A percentile compares a stretch with the other conserved stretches of the same genome.
Conservation (phyloP, 2,113 vertebrate genomes). For the Empidonax alnorum region DNA sequence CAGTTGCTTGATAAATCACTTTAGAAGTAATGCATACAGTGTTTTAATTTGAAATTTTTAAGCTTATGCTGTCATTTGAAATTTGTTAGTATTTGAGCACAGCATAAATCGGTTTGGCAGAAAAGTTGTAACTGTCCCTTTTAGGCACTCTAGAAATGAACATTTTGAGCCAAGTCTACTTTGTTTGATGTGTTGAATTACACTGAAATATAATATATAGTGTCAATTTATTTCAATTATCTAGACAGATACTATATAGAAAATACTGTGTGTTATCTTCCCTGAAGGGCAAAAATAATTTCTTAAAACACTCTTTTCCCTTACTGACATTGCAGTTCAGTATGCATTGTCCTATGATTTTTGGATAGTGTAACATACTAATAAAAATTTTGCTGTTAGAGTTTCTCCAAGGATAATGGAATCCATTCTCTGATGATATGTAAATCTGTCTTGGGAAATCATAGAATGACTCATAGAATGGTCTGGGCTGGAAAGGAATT, state of each 20-base stretch:
- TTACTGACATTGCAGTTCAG: not conserved
- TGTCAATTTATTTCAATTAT: slow-evolving; percentile 24
- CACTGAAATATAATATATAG: not conserved
- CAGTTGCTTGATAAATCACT: not conserved
- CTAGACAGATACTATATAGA: not conserved
- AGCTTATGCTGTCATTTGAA: not conserved
- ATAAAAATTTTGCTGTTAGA: not conserved
- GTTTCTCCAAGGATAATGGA: not conserved
- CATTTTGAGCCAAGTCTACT: not conserved
- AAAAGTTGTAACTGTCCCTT: not conserved
- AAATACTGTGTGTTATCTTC: not conserved
- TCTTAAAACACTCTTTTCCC: not conserved
- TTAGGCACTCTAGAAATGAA: not conserved
- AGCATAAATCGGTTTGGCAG: not conserved
- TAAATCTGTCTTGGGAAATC: not conserved
- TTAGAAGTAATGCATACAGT: not conserved
- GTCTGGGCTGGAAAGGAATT: not conserved
- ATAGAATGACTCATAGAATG: not conserved
- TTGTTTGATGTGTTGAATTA: not conserved
- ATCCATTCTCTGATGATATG: not conserved
- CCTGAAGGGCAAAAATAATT: not conserved
- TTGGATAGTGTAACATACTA: not conserved
- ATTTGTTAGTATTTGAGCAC: not conserved
- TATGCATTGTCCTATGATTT: not conserved
- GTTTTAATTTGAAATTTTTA: not conserved